Evolutionary conservation across 2,113 vertebrate genomes (phyloP).

Genomic region (Indicator indicator): DNA sequence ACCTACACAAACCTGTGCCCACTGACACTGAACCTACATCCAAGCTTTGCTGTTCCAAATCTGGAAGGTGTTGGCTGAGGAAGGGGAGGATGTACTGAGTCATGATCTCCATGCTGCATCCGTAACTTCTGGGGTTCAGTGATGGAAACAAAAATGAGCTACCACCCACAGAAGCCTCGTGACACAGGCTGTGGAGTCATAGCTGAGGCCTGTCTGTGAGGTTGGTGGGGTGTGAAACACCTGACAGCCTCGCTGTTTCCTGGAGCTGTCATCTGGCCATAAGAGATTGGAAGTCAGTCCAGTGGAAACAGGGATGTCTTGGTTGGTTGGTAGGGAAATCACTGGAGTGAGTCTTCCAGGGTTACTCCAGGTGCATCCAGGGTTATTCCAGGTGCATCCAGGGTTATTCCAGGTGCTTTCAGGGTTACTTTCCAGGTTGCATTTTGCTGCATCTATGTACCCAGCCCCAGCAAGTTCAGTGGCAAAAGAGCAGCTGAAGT

Average conservation of each 20-base stretch:
- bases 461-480: background rate
- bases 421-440: too few species aligned
- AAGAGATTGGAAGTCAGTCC: background rate
- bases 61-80: constrained; percentile 45
- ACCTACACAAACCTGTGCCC: constrained; percentile 8
- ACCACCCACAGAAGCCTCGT: constrained; percentile 22
- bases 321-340: background rate
- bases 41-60: constrained; percentile 47
- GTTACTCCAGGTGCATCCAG: background rate
- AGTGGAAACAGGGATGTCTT: background rate
- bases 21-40: background rate
- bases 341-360: background rate
- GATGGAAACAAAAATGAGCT: background rate
- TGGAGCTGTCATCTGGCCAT: background rate
- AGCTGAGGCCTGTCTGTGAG: background rate
- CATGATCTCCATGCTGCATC: constrained; percentile 4
- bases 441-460: background rate
- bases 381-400: too few species aligned
- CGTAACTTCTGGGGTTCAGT: background rate
- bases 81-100: constrained; percentile 27
- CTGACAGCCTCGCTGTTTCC: background rate
- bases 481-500: background rate
- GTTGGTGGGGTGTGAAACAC: background rate
- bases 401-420: too few species aligned
- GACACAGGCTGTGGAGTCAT: background rate